phyloP scores from a whole-genome alignment of 2,113 vertebrate genomes.

The Limnothrissa miodon region DNA sequence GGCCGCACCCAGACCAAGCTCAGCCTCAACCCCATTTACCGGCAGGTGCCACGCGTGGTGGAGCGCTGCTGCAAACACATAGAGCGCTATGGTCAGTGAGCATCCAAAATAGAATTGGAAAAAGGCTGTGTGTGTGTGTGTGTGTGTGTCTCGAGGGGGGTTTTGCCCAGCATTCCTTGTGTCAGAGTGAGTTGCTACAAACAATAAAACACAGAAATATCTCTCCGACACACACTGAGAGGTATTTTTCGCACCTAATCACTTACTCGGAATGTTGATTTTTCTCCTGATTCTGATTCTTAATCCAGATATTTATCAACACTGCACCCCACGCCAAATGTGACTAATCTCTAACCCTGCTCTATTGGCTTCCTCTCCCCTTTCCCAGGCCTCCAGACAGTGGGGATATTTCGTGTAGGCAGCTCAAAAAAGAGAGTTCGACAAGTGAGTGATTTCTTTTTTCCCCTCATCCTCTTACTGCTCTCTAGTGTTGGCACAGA shows the following conservation, averaged over 20 bases:
- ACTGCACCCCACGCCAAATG: neutral
- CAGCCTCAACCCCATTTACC: slow-evolving; percentile 88
- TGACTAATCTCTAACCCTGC: neutral
- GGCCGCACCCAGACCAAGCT: slow-evolving; percentile 70
- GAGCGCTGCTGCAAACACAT: slow-evolving; percentile 89
- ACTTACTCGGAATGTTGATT: neutral
- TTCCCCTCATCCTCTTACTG: neutral
- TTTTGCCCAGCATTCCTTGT: neutral
- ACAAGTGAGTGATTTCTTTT: neutral
- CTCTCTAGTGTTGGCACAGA: neutral
- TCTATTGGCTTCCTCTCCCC: slow-evolving; percentile 13
- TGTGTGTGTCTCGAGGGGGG: neutral
- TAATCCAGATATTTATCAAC: slow-evolving; percentile 1
- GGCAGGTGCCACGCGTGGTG: slow-evolving; percentile 86
- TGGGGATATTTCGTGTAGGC: slow-evolving; percentile 88
- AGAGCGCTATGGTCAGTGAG: slow-evolving; percentile 74
- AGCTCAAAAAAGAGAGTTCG: slow-evolving; percentile 86
- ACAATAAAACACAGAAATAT: neutral
- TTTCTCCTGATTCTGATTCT: neutral
- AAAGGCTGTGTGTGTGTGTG: neutral
- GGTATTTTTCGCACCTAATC: neutral
- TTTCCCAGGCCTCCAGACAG: slow-evolving; percentile 80
- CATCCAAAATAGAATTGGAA: neutral
- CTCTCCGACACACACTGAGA: neutral
- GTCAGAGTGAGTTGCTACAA: neutral